Base-by-base conservation (phyloP, 2,888 invertebrate genomes). In the Nesidiocoris tenuis region DNA sequence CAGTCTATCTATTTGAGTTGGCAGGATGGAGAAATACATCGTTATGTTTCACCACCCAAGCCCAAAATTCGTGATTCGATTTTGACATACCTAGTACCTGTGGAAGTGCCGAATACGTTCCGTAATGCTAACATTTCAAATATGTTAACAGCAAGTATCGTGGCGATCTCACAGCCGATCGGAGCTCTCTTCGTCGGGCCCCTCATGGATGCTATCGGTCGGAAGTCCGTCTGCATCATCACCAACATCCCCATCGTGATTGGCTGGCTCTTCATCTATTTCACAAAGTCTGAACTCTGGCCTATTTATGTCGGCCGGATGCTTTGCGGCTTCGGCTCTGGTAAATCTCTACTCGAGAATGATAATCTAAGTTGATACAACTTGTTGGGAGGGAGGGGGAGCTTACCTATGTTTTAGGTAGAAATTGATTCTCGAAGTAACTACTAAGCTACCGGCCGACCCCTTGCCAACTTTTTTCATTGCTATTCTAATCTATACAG, bases 201-300 rank as follows among this genome's bases (percentile, higher is more conserved):
- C 0, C 79, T 88, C 65, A 87, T 88, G 87, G 88, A 88, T 81
- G 82, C 81, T 79, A 86, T 84, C 80, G 88, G 88, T 0, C 82
- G 88, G 16, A 87, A 85, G 81, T 82, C 80, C 65, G 81, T 86
- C 18, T 84, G 85, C 76, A 80, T 87, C 7, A 25, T 84, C 0
- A 82, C 86, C 1, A 84, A 85, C 64, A 17, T 87, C 21, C 87
- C 87, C 0, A 84, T 85, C 76, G 81, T 84, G 21, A 77, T 85
- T 55, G 83, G 86, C 16, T 88, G 87, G 87, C 79, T 86, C 19
- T 78, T 87, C 7, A 82, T 86, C 39, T 83, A 83, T 18, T 80
- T 82, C n/a, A 84, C 87, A 1, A 82, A 82, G 80, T 82, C 82
- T 59, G 61, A 75, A 23, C 76, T 81, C 0, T 78, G 75, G 74